A percentile compares a stretch with the other conserved stretches of the same genome.
These are phyloP conservation scores for Oreochromis mossambicus DNA, from an alignment of 2,797 vertebrate species.

Conservation along the genomic window DNA sequence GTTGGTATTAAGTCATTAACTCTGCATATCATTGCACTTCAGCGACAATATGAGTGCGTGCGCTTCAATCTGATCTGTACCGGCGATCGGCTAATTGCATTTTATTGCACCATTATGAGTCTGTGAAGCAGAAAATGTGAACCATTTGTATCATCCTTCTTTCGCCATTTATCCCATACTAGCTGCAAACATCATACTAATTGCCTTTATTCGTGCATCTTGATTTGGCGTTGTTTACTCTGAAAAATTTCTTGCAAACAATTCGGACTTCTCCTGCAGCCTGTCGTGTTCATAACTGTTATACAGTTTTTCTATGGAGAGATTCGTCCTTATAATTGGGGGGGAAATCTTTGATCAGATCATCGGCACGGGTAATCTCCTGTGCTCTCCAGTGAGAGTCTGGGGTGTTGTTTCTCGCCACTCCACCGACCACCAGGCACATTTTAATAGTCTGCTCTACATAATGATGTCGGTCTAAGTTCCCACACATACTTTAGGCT, in stretches of 20 bases:
- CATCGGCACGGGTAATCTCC: slow-evolving; percentile 38
- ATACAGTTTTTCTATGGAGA: slow-evolving; percentile 5
- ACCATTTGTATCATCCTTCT: slow-evolving; percentile 19
- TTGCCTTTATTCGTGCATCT: slow-evolving; percentile 30
- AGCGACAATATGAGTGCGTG: not conserved
- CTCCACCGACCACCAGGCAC: slow-evolving; percentile 58
- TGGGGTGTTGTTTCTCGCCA: slow-evolving; percentile 64
- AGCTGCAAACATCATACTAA: slow-evolving; percentile 36
- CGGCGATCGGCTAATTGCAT: slow-evolving; percentile 48
- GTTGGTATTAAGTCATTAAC: slow-evolving; percentile 42
- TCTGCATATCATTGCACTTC: slow-evolving; percentile 31
- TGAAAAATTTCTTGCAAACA: slow-evolving; percentile 1
- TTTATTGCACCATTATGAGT: slow-evolving; percentile 34
- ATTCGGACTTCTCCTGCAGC: not conserved
- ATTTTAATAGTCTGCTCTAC: slow-evolving; percentile 61
- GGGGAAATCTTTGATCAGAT: slow-evolving; percentile 42
- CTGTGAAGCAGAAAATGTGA: slow-evolving; percentile 45
- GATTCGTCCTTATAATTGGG: slow-evolving; percentile 23
- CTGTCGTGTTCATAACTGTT: slow-evolving; percentile 8
- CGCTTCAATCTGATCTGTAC: not conserved
- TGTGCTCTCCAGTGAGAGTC: slow-evolving; percentile 38
- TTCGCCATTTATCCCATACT: not conserved
- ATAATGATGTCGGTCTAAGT: slow-evolving; percentile 45
- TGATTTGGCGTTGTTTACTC: slow-evolving; percentile 26
- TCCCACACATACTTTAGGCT: slow-evolving; percentile 36